Evolutionary conservation across 2,113 vertebrate species (phyloP), one percentile per base, ranked within the genome.

Genomic region (Sardina pilchardus): DNA sequence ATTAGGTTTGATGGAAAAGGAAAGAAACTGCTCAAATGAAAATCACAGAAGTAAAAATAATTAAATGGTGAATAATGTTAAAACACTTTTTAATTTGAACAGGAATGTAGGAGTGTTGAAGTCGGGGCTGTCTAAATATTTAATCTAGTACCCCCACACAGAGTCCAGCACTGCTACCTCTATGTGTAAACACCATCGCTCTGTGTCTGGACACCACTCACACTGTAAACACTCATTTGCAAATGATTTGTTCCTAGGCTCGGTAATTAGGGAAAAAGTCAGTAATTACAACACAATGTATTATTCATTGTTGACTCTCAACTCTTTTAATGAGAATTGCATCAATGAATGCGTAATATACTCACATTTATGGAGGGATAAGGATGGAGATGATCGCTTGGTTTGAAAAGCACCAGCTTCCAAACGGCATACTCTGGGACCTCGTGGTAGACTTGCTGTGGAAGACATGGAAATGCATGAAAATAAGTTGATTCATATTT

Each of bases 271-370:
- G 88, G 90, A 92, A 91, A 90, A 91, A 92, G 91, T 93, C 89
- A 94, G 90, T 90, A 94, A 94, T 94, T 93, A 94, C 90, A 94
- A 93, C 93, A 92, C 92, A 91, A 93, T 95, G 92, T 94, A 94
- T 94, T 94, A 95, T 94, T 94, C 93, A 95, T 94, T 92, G 92
- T 93, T 94, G 91, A 94, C 91, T 94, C 90, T n/a, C 17, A 88
- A 90, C 94, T 95, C 93, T 92, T 94, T 94, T 92, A 89, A 89
- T 88, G 86, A 92, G 89, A 93, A 88, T 91, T 87, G 83, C 91
- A 87, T 86, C 44, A 86, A 91, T 94, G 91, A 93, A 94, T 94
- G 87, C 93, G 93, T 93, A 93, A 93, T 94, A 90, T 87, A 3
- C 85, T 80, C 85, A 82, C 87, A 21, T 80, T 88, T 88, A 82